Evolutionary conservation across 2,888 invertebrate species (phyloP).

Genomic region (Alviniconcha strummeri): DNA sequence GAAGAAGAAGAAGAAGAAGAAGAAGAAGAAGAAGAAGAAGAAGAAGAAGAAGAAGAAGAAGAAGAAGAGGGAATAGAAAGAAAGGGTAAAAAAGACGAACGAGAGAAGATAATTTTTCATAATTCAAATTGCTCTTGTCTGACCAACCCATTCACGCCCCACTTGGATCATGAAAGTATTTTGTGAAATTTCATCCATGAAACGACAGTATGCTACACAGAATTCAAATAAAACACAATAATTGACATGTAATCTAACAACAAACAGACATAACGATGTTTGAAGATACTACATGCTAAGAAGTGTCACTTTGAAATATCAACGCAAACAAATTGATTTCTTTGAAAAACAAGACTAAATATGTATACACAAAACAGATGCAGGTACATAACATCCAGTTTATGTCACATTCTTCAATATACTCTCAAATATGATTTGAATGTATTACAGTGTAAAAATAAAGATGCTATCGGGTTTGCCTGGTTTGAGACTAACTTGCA

Average conservation of each 20-base stretch:
- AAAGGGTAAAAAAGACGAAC: background rate
- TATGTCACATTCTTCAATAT: too few species aligned
- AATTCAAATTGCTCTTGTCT: too few species aligned
- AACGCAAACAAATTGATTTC: background rate
- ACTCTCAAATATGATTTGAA: too few species aligned
- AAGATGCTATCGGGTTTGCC: constrained; percentile 8
- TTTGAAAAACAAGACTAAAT: background rate
- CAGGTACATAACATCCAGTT: too few species aligned
- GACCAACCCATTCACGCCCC: too few species aligned
- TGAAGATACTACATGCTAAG: too few species aligned
- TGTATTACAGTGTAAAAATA: background rate
- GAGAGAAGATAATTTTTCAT: too few species aligned
- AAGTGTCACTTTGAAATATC: too few species aligned
- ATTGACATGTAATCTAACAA: background rate
- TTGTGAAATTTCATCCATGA: background rate
- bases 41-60: background rate
- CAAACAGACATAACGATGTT: too few species aligned
- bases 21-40: background rate
- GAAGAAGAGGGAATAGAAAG: background rate
- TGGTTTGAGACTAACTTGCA: background rate
- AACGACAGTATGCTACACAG: background rate
- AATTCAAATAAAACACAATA: background rate
- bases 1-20: background rate
- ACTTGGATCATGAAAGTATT: too few species aligned
- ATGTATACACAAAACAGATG: too few species aligned